Conservation (phyloP, 92 coral and sea anemone genomes). For the Porites rus region DNA sequence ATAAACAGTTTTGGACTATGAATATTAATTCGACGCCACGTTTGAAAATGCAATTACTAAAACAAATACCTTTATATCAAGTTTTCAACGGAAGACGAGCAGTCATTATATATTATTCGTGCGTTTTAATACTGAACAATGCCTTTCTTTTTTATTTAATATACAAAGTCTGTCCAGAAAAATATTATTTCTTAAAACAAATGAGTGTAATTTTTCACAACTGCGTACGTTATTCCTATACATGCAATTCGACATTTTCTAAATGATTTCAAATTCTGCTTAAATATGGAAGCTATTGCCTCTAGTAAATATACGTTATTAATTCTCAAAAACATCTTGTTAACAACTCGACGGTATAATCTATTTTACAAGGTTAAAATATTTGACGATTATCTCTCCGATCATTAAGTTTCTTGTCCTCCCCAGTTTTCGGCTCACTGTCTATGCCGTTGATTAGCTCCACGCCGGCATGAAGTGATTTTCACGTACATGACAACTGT, state of each 20-base stretch:
- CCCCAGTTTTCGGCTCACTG: not conserved
- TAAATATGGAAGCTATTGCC: slow-evolving; percentile 47
- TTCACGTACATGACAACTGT: not conserved
- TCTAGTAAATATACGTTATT: slow-evolving; percentile 39
- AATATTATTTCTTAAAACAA: slow-evolving; percentile 19
- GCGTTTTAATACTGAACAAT: not conserved
- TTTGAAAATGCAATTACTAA: not conserved
- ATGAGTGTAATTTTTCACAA: not conserved
- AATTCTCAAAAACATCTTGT: slow-evolving; percentile 6
- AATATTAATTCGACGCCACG: slow-evolving; percentile 9
- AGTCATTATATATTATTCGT: slow-evolving; percentile 11
- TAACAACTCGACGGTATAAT: slow-evolving; percentile 6
- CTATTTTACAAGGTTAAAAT: slow-evolving; percentile 16
- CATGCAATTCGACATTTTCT: slow-evolving; percentile 5
- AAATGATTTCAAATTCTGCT: slow-evolving; percentile 14
- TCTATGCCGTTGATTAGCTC: no score
- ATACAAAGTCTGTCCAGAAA: slow-evolving; percentile 3
- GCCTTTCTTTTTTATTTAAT: slow-evolving; percentile 13
- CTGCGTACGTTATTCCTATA: not conserved
- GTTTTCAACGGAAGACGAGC: slow-evolving; percentile 9
- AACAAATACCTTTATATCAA: slow-evolving; percentile 3
- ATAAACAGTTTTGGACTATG: not conserved
- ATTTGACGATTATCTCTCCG: not conserved
- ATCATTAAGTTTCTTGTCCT: no score
- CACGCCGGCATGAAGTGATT: not conserved